Percentiles rank a stretch among this genome's conserved stretches.
phyloP scores from a whole-genome alignment of 2,797 vertebrate species.

The Falco concolor region DNA sequence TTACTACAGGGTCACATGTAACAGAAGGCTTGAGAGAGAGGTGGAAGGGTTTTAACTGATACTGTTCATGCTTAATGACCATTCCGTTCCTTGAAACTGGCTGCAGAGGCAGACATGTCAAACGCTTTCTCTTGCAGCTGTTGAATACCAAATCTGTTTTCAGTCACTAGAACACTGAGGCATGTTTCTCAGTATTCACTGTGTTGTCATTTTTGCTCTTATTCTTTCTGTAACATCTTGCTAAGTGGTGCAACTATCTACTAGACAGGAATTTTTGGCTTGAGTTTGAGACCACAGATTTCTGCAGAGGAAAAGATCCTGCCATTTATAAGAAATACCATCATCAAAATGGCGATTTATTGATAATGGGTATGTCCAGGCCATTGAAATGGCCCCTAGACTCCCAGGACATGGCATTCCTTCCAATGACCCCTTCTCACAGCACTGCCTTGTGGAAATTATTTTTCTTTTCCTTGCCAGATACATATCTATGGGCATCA shows the following conservation, averaged over 20 bases:
- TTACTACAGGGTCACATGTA: neutral
- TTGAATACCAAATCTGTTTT: neutral
- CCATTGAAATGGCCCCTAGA: neutral
- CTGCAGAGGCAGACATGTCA: neutral
- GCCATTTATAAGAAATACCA: neutral
- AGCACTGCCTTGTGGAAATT: neutral
- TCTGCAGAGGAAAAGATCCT: neutral
- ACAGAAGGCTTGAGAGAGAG: neutral
- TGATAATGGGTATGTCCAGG: neutral
- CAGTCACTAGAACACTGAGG: neutral
- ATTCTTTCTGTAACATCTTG: neutral
- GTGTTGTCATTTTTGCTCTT: neutral
- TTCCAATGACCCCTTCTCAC: neutral
- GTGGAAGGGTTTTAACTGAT: neutral
- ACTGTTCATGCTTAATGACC: neutral
- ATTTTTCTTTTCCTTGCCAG: neutral
- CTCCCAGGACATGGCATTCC: neutral
- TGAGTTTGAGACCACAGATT: neutral
- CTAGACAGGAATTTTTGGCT: neutral
- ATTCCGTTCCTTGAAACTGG: neutral
- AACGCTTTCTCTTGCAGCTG: neutral
- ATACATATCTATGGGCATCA: neutral
- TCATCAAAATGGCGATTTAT: neutral
- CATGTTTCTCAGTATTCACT: neutral
- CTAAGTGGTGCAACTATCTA: neutral